Conservation (phyloP, 1,140 invertebrate genomes). For the Pseudachorutes palmiensis region DNA sequence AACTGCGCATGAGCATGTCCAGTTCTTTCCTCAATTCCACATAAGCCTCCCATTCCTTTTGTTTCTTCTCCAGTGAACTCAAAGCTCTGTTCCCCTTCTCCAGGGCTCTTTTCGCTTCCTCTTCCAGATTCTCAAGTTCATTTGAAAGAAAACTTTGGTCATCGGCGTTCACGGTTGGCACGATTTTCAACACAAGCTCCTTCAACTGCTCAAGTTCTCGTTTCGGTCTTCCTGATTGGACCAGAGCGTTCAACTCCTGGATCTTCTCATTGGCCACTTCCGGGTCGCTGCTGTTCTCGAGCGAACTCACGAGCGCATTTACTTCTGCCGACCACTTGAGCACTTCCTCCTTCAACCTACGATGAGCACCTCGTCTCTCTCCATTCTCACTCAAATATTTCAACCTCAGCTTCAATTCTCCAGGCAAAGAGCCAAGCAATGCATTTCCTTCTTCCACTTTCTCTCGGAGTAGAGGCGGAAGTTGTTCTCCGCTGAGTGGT, state of each 20-base stretch:
- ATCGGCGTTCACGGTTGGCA: constrained; percentile 65
- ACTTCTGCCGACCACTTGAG: too few species aligned
- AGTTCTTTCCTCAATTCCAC: constrained; percentile 65
- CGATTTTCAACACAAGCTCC: constrained; percentile 66
- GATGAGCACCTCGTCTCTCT: too few species aligned
- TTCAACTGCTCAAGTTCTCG: constrained; percentile 70
- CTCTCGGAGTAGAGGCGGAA: constrained; percentile 70
- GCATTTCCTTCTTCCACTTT: constrained; percentile 65
- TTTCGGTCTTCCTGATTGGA: constrained; percentile 16
- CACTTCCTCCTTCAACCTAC: too few species aligned
- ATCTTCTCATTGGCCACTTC: background rate
- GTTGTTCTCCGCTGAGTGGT: constrained; percentile 65
- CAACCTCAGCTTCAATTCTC: too few species aligned
- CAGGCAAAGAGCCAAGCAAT: too few species aligned
- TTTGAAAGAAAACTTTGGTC: constrained; percentile 72
- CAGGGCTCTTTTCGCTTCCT: constrained; percentile 67
- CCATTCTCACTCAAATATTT: too few species aligned
- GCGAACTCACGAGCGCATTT: constrained; percentile 37
- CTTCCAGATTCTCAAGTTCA: constrained; percentile 67
- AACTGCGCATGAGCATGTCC: constrained; percentile 60
- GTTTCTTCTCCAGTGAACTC: constrained; percentile 64
- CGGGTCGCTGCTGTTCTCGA: background rate
- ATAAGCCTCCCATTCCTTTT: constrained; percentile 71
- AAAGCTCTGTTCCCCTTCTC: constrained; percentile 68
- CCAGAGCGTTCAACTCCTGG: background rate